Evolutionary conservation across 1,140 invertebrate genomes (phyloP), one percentile per base, ranked within the genome.

Genomic region (Drosophila nasuta): DNA sequence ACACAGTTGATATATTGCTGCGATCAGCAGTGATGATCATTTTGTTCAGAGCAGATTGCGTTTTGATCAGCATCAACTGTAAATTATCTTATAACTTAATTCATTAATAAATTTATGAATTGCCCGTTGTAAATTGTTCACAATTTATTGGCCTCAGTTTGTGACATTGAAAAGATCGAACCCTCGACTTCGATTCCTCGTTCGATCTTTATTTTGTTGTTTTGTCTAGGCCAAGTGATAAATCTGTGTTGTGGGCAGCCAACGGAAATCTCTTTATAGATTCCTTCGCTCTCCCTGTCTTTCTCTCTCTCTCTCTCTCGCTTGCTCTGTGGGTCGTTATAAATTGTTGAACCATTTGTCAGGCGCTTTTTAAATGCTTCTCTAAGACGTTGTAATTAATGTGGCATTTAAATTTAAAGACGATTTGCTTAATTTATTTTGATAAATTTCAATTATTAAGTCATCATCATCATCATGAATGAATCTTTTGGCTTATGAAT

Each of bases 61-160:
- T 74, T 75, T 75, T 64, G 71, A 77, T 77, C 71, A 51, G 63
- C 74, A 73, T 73, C 67, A 79, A 81, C 79, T 79, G 79, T 80
- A 91, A 91, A 91, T 91, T 91, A 91, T 83, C 81, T 91, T 91
- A 91, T 91, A 91, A 91, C 89, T 91, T 91, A 91, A 91, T 91
- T 91, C 89, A 91, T 91, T 91, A 91, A 91, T 89, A 91, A 91
- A 91, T 91, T 91, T 88, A 91, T 91, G 83, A 91, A 91, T 89
- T 86, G 79, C 63, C 76, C 67, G 89, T 81, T 90, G 90, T 86
- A 91, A 91, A 82, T 91, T 91, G 83, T 86, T 70, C 69, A 75
- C 52, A 85, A 91, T 90, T 90, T 88, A 91, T 91, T 91, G 77
- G 67, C 15, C 51, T 30, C 68, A 71, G 66, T 65, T 25, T 71